Base-by-base conservation (phyloP, 2,113 vertebrate genomes). In the Cyprinus carpio region DNA sequence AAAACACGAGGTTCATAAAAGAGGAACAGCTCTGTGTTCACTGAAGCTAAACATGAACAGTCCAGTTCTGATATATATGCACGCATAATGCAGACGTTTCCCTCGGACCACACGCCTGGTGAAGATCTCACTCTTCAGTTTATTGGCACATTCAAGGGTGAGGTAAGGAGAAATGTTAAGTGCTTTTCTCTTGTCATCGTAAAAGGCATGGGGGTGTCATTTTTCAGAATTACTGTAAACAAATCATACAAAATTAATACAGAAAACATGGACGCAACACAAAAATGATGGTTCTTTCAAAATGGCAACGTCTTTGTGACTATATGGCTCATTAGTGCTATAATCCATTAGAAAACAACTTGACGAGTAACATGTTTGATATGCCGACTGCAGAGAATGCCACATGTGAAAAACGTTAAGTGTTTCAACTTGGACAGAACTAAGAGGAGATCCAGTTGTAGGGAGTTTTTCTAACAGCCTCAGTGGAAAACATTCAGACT, bases 71-170 rank as follows among this genome's bases (percentile, higher is more conserved):
- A 31, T 82, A 82, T 25, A 79, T 75, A n/a, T 62, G 56, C 58
- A 80, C 34, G 34, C 58, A 34, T 64, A 56, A 56, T 54, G 31
- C 31, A 62, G 56, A 60, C 23, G 10, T 11, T 62, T n/a, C 27
- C 64, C 64, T 69, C 27, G n/a, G 64, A 46, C 6, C 37, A 40
- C 37, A 29, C 64, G 29, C 62, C 43, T 67, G 11, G 16, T 67
- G 11, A 49, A 37, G 40, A 76, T 65, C 16, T 62, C 23, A 81
- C 54, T 25, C 29, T 40, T 58, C 51, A 46, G 25, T 29, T 58
- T 54, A 65, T 86, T 86, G 85, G 85, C 85, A 86, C 85, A 75
- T 86, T 65, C 80, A 86, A 75, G 79, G 74, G 85, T 67, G 71
- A 86, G 60, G 51, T 67, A 46, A 56, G 71, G 85, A 77, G 40